phyloP scores from a whole-genome alignment of 2,888 invertebrate genomes.

The Pteria penguin region DNA sequence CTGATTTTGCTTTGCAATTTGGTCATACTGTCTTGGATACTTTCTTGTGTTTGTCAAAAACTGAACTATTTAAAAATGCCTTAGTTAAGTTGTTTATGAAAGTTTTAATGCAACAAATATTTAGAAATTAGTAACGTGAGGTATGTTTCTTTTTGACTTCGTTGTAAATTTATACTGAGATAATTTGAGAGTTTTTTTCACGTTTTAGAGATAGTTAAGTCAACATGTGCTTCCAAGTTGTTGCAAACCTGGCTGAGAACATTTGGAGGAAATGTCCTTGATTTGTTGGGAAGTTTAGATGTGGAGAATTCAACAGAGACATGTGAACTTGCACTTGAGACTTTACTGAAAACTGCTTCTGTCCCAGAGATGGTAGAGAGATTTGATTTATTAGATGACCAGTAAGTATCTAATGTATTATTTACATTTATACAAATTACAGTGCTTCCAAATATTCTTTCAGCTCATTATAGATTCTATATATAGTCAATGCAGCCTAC shows the following conservation, averaged over 20 bases:
- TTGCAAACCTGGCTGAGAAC: conserved; percentile 89
- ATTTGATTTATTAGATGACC: conserved; percentile 75
- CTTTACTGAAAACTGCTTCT: conserved; percentile 83
- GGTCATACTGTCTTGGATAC: too few species aligned
- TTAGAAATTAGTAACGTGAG: too few species aligned
- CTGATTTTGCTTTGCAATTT: too few species aligned
- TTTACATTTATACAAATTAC: not conserved
- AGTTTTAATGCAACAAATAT: too few species aligned
- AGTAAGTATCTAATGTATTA: conserved; percentile 58
- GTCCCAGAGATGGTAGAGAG: conserved; percentile 68
- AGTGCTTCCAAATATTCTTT: too few species aligned
- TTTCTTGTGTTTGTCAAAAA: too few species aligned
- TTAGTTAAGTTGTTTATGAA: too few species aligned
- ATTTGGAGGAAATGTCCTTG: conserved; percentile 86
- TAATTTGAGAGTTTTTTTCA: too few species aligned
- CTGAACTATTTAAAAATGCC: too few species aligned
- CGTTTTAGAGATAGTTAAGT: conserved; percentile 76
- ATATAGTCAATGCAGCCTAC: not conserved
- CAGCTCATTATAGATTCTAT: too few species aligned
- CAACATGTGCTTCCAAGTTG: conserved; percentile 73
- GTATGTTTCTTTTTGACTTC: too few species aligned
- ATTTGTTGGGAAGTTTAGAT: conserved; percentile 88
- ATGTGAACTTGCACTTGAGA: conserved; percentile 82
- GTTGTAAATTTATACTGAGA: too few species aligned
- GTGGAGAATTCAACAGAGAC: conserved; percentile 85